Percentiles rank a stretch among this genome's conserved stretches.
Conservation (phyloP, 2,797 vertebrate species). For the Darevskia mixta region DNA sequence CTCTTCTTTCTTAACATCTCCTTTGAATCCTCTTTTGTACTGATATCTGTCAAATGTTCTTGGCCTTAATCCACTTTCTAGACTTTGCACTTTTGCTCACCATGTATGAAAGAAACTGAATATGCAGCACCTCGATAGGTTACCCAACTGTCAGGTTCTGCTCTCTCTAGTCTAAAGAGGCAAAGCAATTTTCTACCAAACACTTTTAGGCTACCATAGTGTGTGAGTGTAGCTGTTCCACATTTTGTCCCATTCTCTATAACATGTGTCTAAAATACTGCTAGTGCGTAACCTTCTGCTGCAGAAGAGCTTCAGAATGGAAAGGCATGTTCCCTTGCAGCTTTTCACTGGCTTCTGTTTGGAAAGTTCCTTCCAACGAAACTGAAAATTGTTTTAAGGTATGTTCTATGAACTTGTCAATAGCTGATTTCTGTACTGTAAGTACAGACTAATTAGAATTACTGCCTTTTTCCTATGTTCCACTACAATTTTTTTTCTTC, state of each 20-base stretch:
- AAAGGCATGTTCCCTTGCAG: constrained; percentile 1
- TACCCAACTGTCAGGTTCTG: background rate
- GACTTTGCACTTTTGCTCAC: constrained; percentile 36
- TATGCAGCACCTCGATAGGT: constrained; percentile 12
- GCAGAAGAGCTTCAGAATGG: background rate
- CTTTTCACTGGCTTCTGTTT: background rate
- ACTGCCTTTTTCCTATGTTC: background rate
- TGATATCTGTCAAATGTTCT: background rate
- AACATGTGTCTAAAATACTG: background rate
- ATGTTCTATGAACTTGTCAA: constrained; percentile 28
- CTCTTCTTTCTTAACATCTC: background rate
- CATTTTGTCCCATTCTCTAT: background rate
- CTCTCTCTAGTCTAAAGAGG: constrained; percentile 26
- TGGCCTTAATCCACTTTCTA: constrained; percentile 62
- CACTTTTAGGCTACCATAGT: constrained; percentile 15
- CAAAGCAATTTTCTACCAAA: constrained; percentile 46
- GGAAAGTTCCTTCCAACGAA: constrained; percentile 29
- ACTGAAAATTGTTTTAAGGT: background rate
- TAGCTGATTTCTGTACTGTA: background rate
- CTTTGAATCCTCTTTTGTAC: constrained; percentile 33
- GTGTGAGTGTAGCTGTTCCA: background rate
- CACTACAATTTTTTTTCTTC: constrained; percentile 7
- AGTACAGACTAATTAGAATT: constrained; percentile 17
- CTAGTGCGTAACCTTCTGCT: background rate
- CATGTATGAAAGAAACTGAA: constrained; percentile 46